A percentile compares a stretch with the other conserved stretches of the same genome.
Conservation (phyloP, 2,797 vertebrate species). For the Distichodus sexfasciatus region DNA sequence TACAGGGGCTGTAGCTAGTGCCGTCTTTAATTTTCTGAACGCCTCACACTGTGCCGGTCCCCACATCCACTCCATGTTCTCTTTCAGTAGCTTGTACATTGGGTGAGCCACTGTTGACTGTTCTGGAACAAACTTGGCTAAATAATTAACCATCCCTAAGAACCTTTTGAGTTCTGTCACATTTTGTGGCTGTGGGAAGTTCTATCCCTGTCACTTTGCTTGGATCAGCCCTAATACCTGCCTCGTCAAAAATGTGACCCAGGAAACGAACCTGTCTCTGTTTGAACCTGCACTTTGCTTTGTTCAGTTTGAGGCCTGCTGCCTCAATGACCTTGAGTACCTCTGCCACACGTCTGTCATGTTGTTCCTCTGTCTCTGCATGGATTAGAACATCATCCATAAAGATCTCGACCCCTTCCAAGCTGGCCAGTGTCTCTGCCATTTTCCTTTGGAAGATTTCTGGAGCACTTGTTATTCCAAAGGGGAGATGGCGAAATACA, state of each 20-base stretch:
- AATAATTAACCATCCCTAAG: neutral
- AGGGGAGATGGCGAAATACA: neutral
- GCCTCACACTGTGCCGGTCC: neutral
- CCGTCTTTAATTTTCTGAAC: neutral
- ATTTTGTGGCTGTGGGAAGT: slow-evolving; percentile 7
- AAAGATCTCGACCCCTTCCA: slow-evolving; percentile 4
- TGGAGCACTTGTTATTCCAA: slow-evolving; percentile 22
- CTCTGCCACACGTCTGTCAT: slow-evolving; percentile 2
- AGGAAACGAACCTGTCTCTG: slow-evolving; percentile 11
- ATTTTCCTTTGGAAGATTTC: slow-evolving; percentile 35
- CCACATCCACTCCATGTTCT: neutral
- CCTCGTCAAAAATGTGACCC: neutral
- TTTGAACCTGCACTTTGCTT: neutral
- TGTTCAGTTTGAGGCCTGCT: slow-evolving; percentile 8
- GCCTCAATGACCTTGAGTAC: neutral
- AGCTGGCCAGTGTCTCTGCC: slow-evolving; percentile 11
- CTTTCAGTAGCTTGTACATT: neutral
- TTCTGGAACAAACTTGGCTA: neutral
- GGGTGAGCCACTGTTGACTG: neutral
- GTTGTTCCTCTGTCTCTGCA: neutral
- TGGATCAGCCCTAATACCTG: neutral
- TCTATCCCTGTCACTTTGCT: neutral
- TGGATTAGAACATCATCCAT: slow-evolving; percentile 31
- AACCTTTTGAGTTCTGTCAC: neutral
- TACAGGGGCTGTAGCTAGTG: neutral